These are phyloP conservation scores for Aptenodytes forsteri DNA, from an alignment of 2,113 vertebrate genomes.

Conservation along the genomic window DNA sequence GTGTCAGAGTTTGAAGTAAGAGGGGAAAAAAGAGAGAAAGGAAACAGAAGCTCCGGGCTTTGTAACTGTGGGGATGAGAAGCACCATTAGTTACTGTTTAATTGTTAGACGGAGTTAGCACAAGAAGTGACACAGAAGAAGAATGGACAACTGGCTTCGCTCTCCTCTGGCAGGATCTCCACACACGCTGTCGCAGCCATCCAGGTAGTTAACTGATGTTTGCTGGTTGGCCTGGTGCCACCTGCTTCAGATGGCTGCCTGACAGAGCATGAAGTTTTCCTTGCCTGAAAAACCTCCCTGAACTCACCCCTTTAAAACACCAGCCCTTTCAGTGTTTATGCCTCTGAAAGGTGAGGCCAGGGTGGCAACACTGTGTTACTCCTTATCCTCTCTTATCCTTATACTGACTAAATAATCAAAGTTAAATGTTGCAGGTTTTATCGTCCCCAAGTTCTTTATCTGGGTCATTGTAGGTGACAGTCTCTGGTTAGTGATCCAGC, in stretches of 20 bases:
- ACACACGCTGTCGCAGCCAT: neutral
- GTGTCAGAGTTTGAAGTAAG: neutral
- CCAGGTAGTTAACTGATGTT: neutral
- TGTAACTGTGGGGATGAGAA: neutral
- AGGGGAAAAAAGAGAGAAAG: neutral
- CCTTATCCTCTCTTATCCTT: neutral
- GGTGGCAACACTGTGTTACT: fast-evolving
- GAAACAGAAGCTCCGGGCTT: neutral
- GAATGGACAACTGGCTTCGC: neutral
- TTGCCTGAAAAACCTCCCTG: neutral
- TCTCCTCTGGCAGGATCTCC: neutral
- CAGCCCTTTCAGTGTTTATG: neutral
- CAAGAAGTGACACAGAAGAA: neutral
- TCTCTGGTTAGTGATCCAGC: neutral
- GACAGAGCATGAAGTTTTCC: neutral
- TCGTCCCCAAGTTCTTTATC: neutral
- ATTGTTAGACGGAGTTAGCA: neutral
- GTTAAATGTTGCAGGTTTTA: neutral
- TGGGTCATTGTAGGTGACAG: neutral
- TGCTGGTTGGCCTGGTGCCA: neutral
- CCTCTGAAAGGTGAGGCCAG: neutral
- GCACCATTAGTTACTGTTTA: neutral
- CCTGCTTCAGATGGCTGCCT: neutral
- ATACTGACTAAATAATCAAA: neutral
- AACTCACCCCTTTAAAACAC: neutral